Evolutionary conservation across 1,140 invertebrate species (phyloP), one percentile per base, ranked within the genome.

Genomic region (Scaptomyza montana): DNA sequence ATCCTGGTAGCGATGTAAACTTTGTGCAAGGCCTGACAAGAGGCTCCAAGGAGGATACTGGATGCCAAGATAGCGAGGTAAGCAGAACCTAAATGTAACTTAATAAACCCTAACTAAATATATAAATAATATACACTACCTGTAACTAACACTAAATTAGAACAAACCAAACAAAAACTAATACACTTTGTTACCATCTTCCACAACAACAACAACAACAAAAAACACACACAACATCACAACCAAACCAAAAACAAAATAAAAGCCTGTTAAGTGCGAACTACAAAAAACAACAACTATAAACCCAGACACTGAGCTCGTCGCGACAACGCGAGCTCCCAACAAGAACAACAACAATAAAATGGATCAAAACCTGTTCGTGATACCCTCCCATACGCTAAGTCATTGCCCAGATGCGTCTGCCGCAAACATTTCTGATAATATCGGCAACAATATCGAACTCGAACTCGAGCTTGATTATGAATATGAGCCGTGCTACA

Each of bases 1-100:
- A 92, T 78, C 78, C 91, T 61, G 93, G 94, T 1, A 95, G 95
- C 62, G 93, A 92, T 68, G 64, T 78, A 8, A 80, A 89, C 50
- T 92, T 90, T 30, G 84, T 90, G 12, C 91, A 92, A 55, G 86
- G 82, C 13, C 70, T 92, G 61, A 79, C 72, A 9, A 64, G 73
- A 16, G 74, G 71, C 53, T 56, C 76, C 45, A 74, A 79, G 21
- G 84, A 90, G 56, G 85, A 74, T 47, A 68, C 76, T 39, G 57
- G 77, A 12, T 89, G 91, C 64, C 76, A 82, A 60, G 91, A 92
- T 30, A 92, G 90, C 59, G 91, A 92, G 90, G 91, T 92, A 66
- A 69, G 77, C 36, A 10, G 39, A 3, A 21, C 3, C 19, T 39
- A 25, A 10, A 4, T 1, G 1, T 9, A 36, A 36, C 1, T n/a